phyloP scores from a whole-genome alignment of 2,113 vertebrate genomes.

The Microcebus murinus region DNA sequence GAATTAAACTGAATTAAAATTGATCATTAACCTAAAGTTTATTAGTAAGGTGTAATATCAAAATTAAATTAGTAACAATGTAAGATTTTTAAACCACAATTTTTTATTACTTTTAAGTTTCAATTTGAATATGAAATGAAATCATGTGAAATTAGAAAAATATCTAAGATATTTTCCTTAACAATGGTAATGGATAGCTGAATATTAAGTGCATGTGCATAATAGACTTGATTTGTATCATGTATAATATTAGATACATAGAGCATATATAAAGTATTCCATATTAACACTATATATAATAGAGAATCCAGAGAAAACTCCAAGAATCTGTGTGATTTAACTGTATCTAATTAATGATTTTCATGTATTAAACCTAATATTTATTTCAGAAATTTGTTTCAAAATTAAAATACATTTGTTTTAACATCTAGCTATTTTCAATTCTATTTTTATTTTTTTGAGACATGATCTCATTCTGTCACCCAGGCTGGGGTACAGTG shows the following conservation, averaged over 20 bases:
- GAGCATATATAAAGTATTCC: neutral
- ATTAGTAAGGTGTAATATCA: constrained; percentile 74
- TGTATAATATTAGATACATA: neutral
- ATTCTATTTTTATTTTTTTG: neutral
- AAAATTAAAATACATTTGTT: constrained; percentile 54
- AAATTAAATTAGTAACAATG: constrained; percentile 69
- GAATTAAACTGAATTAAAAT: constrained; percentile 71
- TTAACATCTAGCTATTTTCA: constrained; percentile 51
- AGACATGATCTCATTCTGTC: no score
- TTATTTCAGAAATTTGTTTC: constrained; percentile 59
- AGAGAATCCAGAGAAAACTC: neutral
- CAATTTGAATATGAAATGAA: constrained; percentile 64
- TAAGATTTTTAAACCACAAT: constrained; percentile 38
- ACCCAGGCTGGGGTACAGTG: no score
- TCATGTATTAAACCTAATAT: constrained; percentile 50
- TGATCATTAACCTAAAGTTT: constrained; percentile 71
- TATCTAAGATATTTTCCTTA: neutral
- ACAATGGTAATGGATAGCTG: neutral
- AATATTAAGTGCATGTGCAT: neutral
- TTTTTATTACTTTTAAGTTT: constrained; percentile 29
- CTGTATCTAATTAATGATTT: constrained; percentile 65
- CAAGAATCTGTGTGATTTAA: neutral
- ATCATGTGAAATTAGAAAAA: neutral
- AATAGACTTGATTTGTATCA: neutral
- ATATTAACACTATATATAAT: neutral